Base-by-base conservation (phyloP, 1,140 invertebrate genomes). In the Aporrectodea caliginosa region DNA sequence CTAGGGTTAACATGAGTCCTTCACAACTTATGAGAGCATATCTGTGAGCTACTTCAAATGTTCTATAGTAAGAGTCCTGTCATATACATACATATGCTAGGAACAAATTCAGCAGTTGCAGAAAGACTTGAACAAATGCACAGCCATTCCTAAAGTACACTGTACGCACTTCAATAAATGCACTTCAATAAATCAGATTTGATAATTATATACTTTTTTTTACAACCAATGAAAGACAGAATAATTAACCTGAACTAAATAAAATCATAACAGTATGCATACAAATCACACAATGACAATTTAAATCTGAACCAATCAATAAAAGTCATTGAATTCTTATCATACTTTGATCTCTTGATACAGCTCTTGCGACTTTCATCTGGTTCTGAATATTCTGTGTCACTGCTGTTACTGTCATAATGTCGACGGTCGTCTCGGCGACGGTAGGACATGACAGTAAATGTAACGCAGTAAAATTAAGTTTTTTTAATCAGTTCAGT, bases 321-420 rank as follows among this genome's bases (percentile, higher is more conserved):
- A 77, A 16, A 35, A 16, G 30, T 12, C 71, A 30, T 0, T 27
- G 30, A 33, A 43, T 30, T n/a, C 73, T 71, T 70, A 76, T 73
- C 22, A 80, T 82, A 88, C 87, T 85, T 87, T 77, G 86, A 85
- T 75, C 85, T 83, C 79, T 87, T 88, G 68, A 88, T 88, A 82
- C 87, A 88, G 73, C 85, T 84, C 83, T 86, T 85, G 74, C 84
- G 84, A 72, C 84, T 83, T 14, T 88, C 87, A 33, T 88, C 87
- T n/a, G 85, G 83, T 77, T 88, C 87, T 14, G 87, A 87, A 76
- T 86, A 87, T 82, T 88, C 83, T 30, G 86, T 85, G 78, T 88
- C 85, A 81, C 86, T 87, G 79, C 86, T 86, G 75, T 83, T 87
- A 79, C 88, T 87, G 73, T 88, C 87, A 72, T 80, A 78, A 75